These are phyloP conservation scores for Sceliomorpha sp. DNA, from an alignment of 2,888 invertebrate genomes.

Conservation along the genomic window DNA sequence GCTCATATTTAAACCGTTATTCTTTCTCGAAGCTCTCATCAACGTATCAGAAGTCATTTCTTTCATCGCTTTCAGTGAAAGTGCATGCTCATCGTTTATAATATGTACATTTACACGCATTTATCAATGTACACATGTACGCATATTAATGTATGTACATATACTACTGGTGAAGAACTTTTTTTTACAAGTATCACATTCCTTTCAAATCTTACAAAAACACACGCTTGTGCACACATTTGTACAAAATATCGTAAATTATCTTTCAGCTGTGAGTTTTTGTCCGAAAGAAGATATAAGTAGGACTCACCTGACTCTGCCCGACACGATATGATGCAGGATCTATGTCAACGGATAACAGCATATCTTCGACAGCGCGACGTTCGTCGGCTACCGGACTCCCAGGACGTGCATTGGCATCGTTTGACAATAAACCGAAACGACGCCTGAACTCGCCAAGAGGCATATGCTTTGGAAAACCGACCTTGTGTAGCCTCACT, in stretches of 20 bases:
- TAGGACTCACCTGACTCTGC: conserved; percentile 92
- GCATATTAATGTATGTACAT: conserved; percentile 35
- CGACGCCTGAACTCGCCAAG: conserved; percentile 93
- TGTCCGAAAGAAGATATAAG: too few relatives aligned
- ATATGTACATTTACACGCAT: conserved; percentile 31
- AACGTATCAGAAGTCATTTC: conserved; percentile 54
- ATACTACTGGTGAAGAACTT: too few relatives aligned
- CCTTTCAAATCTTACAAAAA: too few relatives aligned
- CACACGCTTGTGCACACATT: too few relatives aligned
- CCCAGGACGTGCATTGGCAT: conserved; percentile 78
- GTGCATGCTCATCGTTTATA: conserved; percentile 51
- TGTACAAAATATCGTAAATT: too few relatives aligned
- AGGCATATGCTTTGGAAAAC: conserved; percentile 95
- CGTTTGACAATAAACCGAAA: conserved; percentile 84
- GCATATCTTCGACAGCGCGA: conserved; percentile 90
- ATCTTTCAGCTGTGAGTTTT: too few relatives aligned
- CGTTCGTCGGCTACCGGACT: conserved; percentile 81
- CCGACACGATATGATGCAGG: conserved; percentile 93
- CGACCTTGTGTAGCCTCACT: conserved; percentile 93
- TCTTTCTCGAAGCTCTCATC: conserved; percentile 34
- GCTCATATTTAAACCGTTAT: conserved; percentile 42
- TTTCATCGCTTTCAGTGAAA: conserved; percentile 63
- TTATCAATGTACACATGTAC: conserved; percentile 18
- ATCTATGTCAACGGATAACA: conserved; percentile 91
- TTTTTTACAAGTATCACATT: too few relatives aligned